Conservation (phyloP, 2,113 vertebrate species). For the Lampris megalopsis region DNA sequence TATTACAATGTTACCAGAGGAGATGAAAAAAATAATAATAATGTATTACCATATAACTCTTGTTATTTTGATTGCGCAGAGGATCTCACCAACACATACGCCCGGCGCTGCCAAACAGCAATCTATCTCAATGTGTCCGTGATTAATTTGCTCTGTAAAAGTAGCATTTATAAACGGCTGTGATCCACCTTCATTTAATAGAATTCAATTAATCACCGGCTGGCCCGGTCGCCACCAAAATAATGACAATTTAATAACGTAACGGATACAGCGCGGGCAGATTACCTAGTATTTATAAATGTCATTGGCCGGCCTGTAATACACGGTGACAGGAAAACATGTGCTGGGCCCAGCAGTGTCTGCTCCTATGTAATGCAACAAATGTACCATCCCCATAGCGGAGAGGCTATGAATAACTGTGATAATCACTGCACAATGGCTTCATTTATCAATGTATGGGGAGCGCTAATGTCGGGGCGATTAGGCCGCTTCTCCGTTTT, state of each 20-base stretch:
- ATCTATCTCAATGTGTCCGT: slow-evolving; percentile 68
- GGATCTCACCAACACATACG: slow-evolving; percentile 38
- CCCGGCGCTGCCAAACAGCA: slow-evolving; percentile 48
- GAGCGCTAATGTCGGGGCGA: slow-evolving; percentile 56
- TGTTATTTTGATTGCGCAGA: slow-evolving; percentile 24
- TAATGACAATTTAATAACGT: slow-evolving; percentile 83
- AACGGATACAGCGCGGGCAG: slow-evolving; percentile 61
- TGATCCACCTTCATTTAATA: slow-evolving; percentile 76
- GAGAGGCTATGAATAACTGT: slow-evolving; percentile 81
- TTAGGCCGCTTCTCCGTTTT: slow-evolving; percentile 64
- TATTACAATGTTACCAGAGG: slow-evolving; percentile 59
- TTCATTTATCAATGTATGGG: slow-evolving; percentile 80
- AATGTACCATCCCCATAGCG: slow-evolving; percentile 74
- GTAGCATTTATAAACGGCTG: slow-evolving; percentile 68
- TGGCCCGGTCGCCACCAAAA: slow-evolving; percentile 65
- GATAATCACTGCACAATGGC: slow-evolving; percentile 82
- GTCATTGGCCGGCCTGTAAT: slow-evolving; percentile 74
- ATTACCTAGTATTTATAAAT: slow-evolving; percentile 83
- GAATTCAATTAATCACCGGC: slow-evolving; percentile 79
- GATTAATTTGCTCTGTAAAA: slow-evolving; percentile 73
- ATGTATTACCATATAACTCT: slow-evolving; percentile 51
- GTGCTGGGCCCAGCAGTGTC: slow-evolving; percentile 67
- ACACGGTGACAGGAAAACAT: slow-evolving; percentile 76
- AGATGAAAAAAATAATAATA: slow-evolving; percentile 53
- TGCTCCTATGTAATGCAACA: slow-evolving; percentile 79